A percentile compares a stretch with the other conserved stretches of the same genome.
phyloP scores from a whole-genome alignment of 1,140 invertebrate species.

The Chironomus striatipennis region DNA sequence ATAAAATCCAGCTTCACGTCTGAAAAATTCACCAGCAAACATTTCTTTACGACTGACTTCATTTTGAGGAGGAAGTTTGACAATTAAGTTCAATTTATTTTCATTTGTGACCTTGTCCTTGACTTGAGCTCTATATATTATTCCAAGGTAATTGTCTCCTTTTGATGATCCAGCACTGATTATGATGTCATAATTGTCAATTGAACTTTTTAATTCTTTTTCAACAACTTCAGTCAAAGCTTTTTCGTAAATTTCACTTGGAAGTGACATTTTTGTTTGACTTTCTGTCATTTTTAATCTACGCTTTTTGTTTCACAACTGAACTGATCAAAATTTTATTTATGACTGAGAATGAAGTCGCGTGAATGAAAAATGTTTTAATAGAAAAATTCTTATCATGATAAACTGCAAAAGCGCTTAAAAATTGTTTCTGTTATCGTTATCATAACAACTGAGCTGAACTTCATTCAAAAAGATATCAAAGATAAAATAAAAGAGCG shows the following conservation, averaged over 20 bases:
- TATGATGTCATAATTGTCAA: not conserved
- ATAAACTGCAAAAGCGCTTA: too few species aligned
- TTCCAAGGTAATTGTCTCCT: slow-evolving; percentile 39
- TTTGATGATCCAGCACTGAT: slow-evolving; percentile 30
- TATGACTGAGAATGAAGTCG: too few species aligned
- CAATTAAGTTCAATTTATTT: slow-evolving; percentile 28
- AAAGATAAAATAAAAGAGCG: too few species aligned
- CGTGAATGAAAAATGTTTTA: too few species aligned
- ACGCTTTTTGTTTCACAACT: too few species aligned
- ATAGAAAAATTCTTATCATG: too few species aligned
- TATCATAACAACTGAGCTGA: too few species aligned
- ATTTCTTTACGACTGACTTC: slow-evolving; percentile 29
- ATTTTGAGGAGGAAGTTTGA: slow-evolving; percentile 36
- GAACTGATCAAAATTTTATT: too few species aligned
- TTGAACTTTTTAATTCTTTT: not conserved
- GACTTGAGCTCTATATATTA: slow-evolving; percentile 33
- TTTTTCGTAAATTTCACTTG: not conserved
- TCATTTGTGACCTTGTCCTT: slow-evolving; percentile 3
- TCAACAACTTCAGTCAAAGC: not conserved
- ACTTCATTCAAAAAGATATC: too few species aligned
- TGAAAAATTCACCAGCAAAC: too few species aligned
- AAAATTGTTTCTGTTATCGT: too few species aligned
- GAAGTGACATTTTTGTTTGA: not conserved
- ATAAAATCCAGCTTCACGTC: slow-evolving; percentile 34
- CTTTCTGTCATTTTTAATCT: too few species aligned